A percentile compares a stretch with the other conserved stretches of the same genome.
phyloP scores from a whole-genome alignment of 2,113 vertebrate species.

The Trogon surrucura region DNA sequence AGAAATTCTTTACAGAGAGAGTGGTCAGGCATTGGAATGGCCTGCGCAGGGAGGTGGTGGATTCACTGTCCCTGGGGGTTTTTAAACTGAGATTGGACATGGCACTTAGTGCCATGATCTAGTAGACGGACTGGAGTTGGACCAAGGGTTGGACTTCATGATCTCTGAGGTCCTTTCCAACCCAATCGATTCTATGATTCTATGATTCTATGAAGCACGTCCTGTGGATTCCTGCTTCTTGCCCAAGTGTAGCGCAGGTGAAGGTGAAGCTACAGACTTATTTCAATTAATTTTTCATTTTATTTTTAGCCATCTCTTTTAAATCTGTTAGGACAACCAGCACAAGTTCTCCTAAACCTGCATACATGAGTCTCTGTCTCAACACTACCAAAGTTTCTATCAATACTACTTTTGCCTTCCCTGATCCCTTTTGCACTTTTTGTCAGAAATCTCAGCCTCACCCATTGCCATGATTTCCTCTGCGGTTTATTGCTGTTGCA shows the following conservation, averaged over 20 bases:
- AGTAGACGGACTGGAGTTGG: too few species aligned
- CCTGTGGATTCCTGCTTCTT: background rate
- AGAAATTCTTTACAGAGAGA: too few species aligned
- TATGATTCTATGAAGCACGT: too few species aligned
- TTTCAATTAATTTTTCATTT: background rate
- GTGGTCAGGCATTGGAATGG: too few species aligned
- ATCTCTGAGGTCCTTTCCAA: too few species aligned
- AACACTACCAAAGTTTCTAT: rapidly evolving
- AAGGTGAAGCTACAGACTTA: background rate
- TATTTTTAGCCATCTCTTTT: background rate
- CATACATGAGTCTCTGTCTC: background rate
- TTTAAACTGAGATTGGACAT: too few species aligned
- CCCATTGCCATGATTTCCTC: background rate
- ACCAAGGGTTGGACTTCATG: too few species aligned
- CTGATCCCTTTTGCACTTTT: background rate
- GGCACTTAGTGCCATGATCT: too few species aligned
- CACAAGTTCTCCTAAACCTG: background rate
- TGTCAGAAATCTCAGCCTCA: background rate
- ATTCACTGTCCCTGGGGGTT: too few species aligned
- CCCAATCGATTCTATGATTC: too few species aligned
- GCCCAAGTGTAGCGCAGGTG: background rate
- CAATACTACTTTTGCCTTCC: background rate
- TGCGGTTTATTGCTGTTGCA: background rate
- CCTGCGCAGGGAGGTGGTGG: too few species aligned
- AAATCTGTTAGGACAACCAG: background rate